Evolutionary conservation across 2,888 invertebrate genomes (phyloP), one percentile per base, ranked within the genome.

Genomic region (Scaptomyza caliginosa): DNA sequence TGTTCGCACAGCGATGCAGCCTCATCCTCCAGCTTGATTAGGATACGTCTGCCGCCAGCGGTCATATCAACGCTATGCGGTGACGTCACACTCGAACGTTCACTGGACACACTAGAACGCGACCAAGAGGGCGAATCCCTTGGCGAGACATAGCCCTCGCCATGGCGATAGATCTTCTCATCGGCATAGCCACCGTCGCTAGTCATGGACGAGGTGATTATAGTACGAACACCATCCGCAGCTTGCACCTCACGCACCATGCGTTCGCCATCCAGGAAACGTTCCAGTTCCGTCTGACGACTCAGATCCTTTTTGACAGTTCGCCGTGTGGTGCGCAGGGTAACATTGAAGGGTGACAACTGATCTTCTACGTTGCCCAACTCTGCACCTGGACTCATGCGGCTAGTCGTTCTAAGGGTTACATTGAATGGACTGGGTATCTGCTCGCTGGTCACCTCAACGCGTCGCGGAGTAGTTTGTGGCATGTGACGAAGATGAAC

Each of bases 231-330:
- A 0, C 89, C 90, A 66, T 91, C 90, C 2, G 78, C 89, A 1
- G 92, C 89, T 6, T 90, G 91, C 0, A 93, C 90, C 78, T 95
- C 94, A 43, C 92, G 91, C n/a, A 93, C 90, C 30, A 94, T 90
- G 93, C 94, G 86, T 89, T 96, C 96, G 73, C 95, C 94, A 89
- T 95, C 95, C 43, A 96, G 94, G 74, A 94, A 93, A 81, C 94
- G 94, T 6, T 80, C 86, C 64, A 75, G 38, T 64, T 89, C 69
- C 86, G 78, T 79, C 69, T 89, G 60, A 58, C 83, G 45, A 58
- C 82, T 66, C 42, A 82, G 50, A 42, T 74, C 54, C 64, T 67
- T 67, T 10, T 74, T 87, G 4, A 72, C 65, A 5, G 67, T 75
- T 10, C 86, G 74, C 10, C 83, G 67, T n/a, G 77, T 74, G 43